Conservation (phyloP, 2,888 invertebrate genomes). For the Sesamia inferens region DNA sequence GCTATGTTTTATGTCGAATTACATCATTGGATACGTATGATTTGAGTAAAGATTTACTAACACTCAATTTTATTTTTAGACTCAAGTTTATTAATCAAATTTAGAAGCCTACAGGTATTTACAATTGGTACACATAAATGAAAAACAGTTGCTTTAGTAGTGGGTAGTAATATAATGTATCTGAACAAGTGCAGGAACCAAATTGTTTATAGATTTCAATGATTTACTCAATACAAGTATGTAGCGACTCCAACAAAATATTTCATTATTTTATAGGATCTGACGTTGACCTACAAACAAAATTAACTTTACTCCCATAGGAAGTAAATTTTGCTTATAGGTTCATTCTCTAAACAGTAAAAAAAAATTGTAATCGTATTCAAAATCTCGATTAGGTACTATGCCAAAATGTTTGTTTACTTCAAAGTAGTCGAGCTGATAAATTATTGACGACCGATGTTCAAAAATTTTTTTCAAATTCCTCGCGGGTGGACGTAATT, state of each 20-base stretch:
- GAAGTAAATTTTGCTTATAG: constrained; percentile 25
- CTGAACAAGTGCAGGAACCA: not conserved
- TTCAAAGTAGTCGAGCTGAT: constrained; percentile 13
- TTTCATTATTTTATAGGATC: constrained; percentile 35
- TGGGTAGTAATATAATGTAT: not conserved
- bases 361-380: constrained; percentile 18
- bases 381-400: constrained; percentile 13
- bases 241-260: constrained; percentile 16
- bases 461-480: constrained; percentile 26
- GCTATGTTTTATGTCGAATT: not conserved
- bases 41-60: not conserved
- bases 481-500: constrained; percentile 25
- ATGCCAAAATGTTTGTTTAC: constrained; percentile 18
- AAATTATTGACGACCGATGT: constrained; percentile 1
- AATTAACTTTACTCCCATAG: constrained; percentile 45
- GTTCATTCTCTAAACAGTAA: constrained; percentile 9
- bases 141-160: not conserved
- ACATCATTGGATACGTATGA: not conserved
- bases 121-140: not conserved
- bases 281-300: constrained; percentile 28
- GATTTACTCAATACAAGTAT: constrained; percentile 11
- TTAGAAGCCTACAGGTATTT: not conserved
- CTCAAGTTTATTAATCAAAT: not conserved
- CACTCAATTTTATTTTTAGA: not conserved
- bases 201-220: not conserved